A percentile compares a stretch with the other conserved stretches of the same genome.
These are phyloP conservation scores for Athalia circularis DNA, from an alignment of 2,888 invertebrate species.

Conservation along the genomic window DNA sequence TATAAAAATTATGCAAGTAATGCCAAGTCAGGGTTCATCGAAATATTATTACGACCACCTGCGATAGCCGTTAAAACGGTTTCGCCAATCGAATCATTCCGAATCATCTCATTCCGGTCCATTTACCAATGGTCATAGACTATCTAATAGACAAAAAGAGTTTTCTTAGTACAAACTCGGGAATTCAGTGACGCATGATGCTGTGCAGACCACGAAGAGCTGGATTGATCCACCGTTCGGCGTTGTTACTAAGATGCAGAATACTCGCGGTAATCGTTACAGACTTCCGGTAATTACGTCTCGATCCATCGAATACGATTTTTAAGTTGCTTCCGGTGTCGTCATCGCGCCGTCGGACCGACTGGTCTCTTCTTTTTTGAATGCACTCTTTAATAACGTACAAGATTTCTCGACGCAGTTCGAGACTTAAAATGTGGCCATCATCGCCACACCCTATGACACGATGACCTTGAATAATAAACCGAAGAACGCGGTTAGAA, in stretches of 20 bases:
- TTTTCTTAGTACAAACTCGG: too few species aligned
- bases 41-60: constrained; percentile 3
- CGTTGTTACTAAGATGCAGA: not conserved
- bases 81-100: not conserved
- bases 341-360: not conserved
- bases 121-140: constrained; percentile 3
- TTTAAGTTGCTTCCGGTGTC: constrained; percentile 33
- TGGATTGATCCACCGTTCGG: too few species aligned
- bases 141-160: not conserved
- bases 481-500: not conserved
- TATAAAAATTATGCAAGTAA: not conserved
- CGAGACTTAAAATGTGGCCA: not conserved
- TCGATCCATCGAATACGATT: constrained; percentile 38
- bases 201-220: too few species aligned
- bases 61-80: not conserved
- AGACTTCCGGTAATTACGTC: constrained; percentile 32
- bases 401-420: not conserved
- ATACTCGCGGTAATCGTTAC: constrained; percentile 19
- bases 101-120: constrained; percentile 31
- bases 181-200: too few species aligned
- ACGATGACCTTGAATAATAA: not conserved
- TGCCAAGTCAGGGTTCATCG: constrained; percentile 18
- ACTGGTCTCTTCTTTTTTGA: too few species aligned
- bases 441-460: not conserved
- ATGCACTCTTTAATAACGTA: not conserved